A percentile compares a stretch with the other conserved stretches of the same genome.
Evolutionary conservation across 2,113 vertebrate species (phyloP).

Genomic region (Syngnathus typhle): DNA sequence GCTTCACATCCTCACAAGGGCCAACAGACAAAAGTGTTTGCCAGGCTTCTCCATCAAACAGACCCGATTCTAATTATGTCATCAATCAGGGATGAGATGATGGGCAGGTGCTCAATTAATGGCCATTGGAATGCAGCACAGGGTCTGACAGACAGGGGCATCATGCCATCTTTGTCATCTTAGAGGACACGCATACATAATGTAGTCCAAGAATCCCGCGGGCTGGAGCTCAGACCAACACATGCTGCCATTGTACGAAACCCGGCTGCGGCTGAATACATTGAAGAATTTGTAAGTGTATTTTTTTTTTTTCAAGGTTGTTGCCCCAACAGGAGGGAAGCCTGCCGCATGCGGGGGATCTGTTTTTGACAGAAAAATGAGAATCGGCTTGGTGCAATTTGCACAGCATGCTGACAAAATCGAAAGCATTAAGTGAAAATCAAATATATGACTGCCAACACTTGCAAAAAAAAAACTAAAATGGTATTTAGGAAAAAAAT

Average conservation of each 20-base stretch:
- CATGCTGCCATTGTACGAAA: constrained; percentile 32
- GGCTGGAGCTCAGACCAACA: constrained; percentile 28
- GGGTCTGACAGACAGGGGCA: constrained; percentile 34
- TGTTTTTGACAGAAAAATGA: not conserved
- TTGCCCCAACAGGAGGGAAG: constrained; percentile 1
- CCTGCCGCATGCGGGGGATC: not conserved
- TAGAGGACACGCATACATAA: constrained; percentile 28
- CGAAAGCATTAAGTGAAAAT: not conserved
- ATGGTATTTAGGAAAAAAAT: not conserved
- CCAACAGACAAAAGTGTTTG: constrained; percentile 56
- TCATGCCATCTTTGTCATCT: constrained; percentile 56
- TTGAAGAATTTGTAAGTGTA: constrained; percentile 8
- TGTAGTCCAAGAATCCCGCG: constrained; percentile 34
- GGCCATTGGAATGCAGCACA: constrained; percentile 51
- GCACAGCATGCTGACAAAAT: constrained; percentile 1
- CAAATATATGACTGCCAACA: not conserved
- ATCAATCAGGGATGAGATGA: constrained; percentile 66
- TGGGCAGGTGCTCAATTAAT: constrained; percentile 65
- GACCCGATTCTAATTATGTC: constrained; percentile 60
- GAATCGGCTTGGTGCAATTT: not conserved
- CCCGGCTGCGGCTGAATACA: constrained; percentile 2
- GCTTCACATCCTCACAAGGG: constrained; percentile 52
- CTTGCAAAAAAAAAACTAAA: not conserved
- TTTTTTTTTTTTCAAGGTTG: not conserved
- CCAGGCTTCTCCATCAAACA: constrained; percentile 65